phyloP scores from a whole-genome alignment of 2,113 vertebrate genomes.

The Albula goreensis region DNA sequence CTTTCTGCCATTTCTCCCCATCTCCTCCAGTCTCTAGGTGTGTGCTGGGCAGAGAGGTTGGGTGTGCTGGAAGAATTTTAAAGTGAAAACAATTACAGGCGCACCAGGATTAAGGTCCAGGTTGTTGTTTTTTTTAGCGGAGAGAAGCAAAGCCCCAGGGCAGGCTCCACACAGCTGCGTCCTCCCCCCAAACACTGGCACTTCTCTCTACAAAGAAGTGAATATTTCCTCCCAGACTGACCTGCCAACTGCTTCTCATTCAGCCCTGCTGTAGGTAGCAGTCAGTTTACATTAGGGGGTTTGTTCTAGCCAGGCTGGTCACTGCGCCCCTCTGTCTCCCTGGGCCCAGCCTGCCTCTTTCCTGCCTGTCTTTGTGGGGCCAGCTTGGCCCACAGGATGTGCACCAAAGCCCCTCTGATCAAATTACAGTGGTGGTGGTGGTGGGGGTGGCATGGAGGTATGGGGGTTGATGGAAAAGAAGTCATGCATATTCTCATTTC shows the following conservation, averaged over 20 bases:
- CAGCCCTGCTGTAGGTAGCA: conserved; percentile 52
- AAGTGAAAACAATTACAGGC: conserved; percentile 67
- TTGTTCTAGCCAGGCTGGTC: conserved; percentile 39
- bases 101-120: conserved; percentile 59
- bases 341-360: conserved; percentile 33
- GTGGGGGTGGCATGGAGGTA: conserved; percentile 39
- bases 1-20: not conserved
- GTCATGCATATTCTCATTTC: conserved; percentile 60
- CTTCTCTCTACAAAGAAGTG: conserved; percentile 58
- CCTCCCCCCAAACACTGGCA: conserved; percentile 42
- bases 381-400: conserved; percentile 46
- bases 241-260: conserved; percentile 57
- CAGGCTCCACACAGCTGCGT: conserved; percentile 36
- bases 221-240: conserved; percentile 56
- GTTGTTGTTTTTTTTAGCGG: conserved; percentile 46
- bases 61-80: conserved; percentile 55
- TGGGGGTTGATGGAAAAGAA: conserved; percentile 27
- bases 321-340: conserved; percentile 35
- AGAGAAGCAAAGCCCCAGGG: conserved; percentile 53
- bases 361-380: conserved; percentile 44
- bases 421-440: conserved; percentile 29
- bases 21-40: conserved; percentile 37
- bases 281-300: conserved; percentile 54
- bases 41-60: conserved; percentile 52
- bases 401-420: conserved; percentile 51